Evolutionary conservation across 2,797 vertebrate species (phyloP).

Genomic region (Takifugu ocellatus): DNA sequence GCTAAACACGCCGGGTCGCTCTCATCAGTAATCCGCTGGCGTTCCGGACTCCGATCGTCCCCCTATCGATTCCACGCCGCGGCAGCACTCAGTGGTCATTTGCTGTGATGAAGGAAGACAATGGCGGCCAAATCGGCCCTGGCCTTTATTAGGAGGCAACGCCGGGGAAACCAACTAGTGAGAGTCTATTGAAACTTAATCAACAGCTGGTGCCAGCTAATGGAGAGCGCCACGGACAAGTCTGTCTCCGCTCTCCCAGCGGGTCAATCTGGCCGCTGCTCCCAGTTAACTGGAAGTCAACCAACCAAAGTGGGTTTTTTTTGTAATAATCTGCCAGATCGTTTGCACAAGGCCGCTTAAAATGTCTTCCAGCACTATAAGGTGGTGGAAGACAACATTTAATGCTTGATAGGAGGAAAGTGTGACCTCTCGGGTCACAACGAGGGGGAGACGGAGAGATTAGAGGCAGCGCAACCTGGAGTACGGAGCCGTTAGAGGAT

Average conservation of each 20-base stretch:
- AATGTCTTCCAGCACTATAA: neutral
- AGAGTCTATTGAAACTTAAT: slow-evolving; percentile 71
- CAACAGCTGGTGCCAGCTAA: slow-evolving; percentile 60
- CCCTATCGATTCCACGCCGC: slow-evolving; percentile 64
- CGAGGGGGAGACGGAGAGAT: too few relatives aligned
- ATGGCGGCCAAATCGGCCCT: slow-evolving; percentile 62
- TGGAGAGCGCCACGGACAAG: slow-evolving; percentile 34
- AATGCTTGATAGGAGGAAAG: too few relatives aligned
- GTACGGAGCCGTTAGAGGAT: too few relatives aligned
- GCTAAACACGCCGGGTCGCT: slow-evolving; percentile 52
- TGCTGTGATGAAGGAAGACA: slow-evolving; percentile 71
- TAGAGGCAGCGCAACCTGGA: too few relatives aligned
- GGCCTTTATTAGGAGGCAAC: slow-evolving; percentile 68
- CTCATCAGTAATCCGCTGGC: slow-evolving; percentile 62
- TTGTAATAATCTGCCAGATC: slow-evolving; percentile 4
- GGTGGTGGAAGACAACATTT: too few relatives aligned
- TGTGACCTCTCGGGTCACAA: too few relatives aligned
- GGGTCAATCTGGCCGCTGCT: slow-evolving; percentile 30
- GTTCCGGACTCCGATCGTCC: slow-evolving; percentile 53
- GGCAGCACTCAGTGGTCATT: slow-evolving; percentile 64
- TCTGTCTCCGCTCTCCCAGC: slow-evolving; percentile 42
- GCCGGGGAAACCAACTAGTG: slow-evolving; percentile 51
- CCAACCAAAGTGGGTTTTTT: slow-evolving; percentile 13
- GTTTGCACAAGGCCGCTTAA: slow-evolving; percentile 2
- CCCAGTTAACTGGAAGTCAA: slow-evolving; percentile 27